Base-by-base conservation (phyloP, 2,113 vertebrate species). In the Pipa parva region DNA sequence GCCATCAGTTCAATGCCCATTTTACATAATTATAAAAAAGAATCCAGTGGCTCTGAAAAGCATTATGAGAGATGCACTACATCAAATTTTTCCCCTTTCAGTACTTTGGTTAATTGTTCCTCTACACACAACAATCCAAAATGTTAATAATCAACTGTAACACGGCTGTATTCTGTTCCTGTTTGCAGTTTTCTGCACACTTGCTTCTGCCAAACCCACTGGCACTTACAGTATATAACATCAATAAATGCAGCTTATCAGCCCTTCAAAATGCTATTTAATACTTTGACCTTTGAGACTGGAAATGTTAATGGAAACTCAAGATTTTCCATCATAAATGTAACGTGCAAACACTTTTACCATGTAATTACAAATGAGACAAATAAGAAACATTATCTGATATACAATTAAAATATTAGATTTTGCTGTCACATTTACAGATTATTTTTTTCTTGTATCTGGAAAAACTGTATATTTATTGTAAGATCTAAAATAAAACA, bases 201-300 rank as follows among this genome's bases (percentile, higher is more conserved):
- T 31, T 48, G 25, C 39, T 36, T 50, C 13, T 54, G 33, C 33
- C 54, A 61, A 70, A 54, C 49, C 60, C 22, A 5, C 26, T 31
- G 26, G 25, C 26, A 51, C 33, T 60, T 61, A 42, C 33, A 54
- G 33, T 61, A 70, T 61, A 70, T 27, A 31, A 54, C 58, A 54
- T 61, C 66, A 70, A 70, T 70, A 70, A 70, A 69, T 42, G 13
- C 24, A 58, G 31, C 57, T 70, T 70, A 70, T 70, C 66, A 70
- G 57, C 39, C 33, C 57, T 45, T 54, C 36, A 54, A 52, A 60
- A 61, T 61, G 58, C 25, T 45, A 29, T 70, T 70, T 70, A 31
- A 70, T 60, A 52, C 57, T 54, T 70, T 61, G 66, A 70, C 66
- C 66, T 70, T 70, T 70, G 66, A 31, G 54, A 54, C 8, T 45